These are phyloP conservation scores for Rhinopomastus cyanomelas DNA, from an alignment of 2,113 vertebrate species.

Conservation along the genomic window DNA sequence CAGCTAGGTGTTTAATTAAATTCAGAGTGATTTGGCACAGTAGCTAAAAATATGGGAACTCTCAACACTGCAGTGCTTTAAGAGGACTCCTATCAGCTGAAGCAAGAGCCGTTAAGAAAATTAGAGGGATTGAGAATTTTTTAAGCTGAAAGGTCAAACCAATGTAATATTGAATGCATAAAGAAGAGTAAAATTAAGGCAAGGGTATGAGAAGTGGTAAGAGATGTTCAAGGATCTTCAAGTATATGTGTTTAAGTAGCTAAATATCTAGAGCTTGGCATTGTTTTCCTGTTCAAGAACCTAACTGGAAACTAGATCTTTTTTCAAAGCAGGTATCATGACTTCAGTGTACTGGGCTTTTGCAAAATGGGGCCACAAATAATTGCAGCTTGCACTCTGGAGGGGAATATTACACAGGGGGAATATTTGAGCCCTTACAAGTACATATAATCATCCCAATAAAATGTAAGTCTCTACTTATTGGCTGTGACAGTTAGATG, in stretches of 20 bases:
- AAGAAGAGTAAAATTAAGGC: neutral
- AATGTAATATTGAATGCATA: neutral
- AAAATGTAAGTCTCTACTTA: neutral
- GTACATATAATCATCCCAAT: neutral
- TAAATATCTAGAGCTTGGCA: neutral
- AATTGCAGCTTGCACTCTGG: neutral
- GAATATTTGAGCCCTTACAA: neutral
- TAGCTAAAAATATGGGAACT: neutral
- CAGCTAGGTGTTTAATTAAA: slow-evolving; percentile 6
- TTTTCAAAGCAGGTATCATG: neutral
- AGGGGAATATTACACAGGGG: neutral
- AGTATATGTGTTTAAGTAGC: neutral
- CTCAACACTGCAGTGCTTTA: neutral
- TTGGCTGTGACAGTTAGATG: neutral
- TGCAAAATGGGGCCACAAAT: neutral
- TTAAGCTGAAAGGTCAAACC: neutral
- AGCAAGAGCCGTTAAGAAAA: neutral
- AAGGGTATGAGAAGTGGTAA: neutral
- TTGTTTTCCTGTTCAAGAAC: neutral
- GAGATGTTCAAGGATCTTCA: neutral
- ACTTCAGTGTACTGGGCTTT: neutral
- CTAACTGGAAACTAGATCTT: neutral
- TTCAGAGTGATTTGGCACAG: slow-evolving; percentile 3
- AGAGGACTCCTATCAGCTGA: neutral
- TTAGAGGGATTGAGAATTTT: neutral